A percentile compares a stretch with the other conserved stretches of the same genome.
phyloP scores from a whole-genome alignment of 2,888 invertebrate species.

The Xiphydria camelus region DNA sequence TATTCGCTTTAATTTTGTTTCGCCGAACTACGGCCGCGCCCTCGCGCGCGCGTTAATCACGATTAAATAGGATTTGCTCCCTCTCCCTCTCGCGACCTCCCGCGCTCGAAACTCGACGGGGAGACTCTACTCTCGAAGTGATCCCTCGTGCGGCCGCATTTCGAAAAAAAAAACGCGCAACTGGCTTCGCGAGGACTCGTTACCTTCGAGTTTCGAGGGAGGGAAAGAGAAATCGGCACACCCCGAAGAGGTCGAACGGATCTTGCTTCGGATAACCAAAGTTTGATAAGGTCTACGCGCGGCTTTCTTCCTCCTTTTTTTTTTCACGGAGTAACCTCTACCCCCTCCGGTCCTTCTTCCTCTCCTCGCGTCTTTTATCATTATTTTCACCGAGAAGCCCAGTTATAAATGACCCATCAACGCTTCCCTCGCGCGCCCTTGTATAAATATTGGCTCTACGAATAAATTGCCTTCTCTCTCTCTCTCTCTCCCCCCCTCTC shows the following conservation, averaged over 20 bases:
- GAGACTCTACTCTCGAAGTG: no score
- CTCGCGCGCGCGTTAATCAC: constrained; percentile 28
- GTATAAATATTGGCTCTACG: constrained; percentile 17
- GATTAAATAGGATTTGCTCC: constrained; percentile 23
- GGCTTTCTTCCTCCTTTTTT: neutral
- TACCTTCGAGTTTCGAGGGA: no score
- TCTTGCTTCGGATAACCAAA: no score
- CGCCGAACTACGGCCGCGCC: neutral
- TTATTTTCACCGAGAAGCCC: neutral
- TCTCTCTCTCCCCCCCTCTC: constrained; percentile 7
- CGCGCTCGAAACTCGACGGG: no score
- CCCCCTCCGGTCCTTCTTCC: neutral
- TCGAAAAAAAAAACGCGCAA: neutral
- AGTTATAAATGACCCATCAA: constrained; percentile 14
- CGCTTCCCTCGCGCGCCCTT: neutral
- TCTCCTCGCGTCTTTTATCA: neutral
- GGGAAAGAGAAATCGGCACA: no score
- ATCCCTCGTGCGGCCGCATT: no score
- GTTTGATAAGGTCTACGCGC: no score
- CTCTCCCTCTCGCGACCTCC: constrained; percentile 3
- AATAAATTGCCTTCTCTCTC: constrained; percentile 15
- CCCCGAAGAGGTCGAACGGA: no score
- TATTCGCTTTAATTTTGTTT: constrained; percentile 36
- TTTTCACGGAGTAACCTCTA: neutral
- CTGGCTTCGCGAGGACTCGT: neutral